These are phyloP conservation scores for Hydropotes inermis DNA, from an alignment of 2,113 vertebrate genomes.

Conservation along the genomic window DNA sequence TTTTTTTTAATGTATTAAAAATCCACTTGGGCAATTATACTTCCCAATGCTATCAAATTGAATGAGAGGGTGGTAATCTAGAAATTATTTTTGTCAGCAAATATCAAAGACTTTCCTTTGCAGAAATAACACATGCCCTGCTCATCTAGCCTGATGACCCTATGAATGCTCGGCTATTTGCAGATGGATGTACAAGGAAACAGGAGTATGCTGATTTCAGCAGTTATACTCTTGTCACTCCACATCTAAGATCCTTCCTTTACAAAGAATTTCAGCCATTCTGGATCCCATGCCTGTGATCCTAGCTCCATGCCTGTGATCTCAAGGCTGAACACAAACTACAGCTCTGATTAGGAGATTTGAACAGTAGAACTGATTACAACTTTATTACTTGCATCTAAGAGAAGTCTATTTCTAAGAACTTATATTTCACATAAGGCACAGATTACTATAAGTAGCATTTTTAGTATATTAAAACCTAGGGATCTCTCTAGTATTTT, in stretches of 20 bases:
- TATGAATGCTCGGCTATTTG: neutral
- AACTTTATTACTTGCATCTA: neutral
- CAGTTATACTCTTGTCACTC: neutral
- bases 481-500: neutral
- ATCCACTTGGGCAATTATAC: neutral
- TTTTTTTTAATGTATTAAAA: neutral
- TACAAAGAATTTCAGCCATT: neutral
- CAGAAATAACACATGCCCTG: neutral
- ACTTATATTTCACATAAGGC: neutral
- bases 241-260: neutral
- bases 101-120: neutral
- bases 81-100: neutral
- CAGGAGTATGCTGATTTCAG: neutral
- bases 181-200: accelerated
- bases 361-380: neutral
- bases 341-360: neutral
- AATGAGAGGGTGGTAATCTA: neutral
- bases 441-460: neutral
- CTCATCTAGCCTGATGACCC: neutral
- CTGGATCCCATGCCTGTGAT: neutral
- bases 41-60: neutral
- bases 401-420: neutral
- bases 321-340: neutral
- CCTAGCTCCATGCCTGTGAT: neutral
- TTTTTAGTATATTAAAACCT: neutral